Conservation (phyloP, 2,113 vertebrate species). For the cat (Felis catus) region F.catus_Fca126_mat1.0 CM031419.1:168082501-168083000, state of each 20-base stretch:
- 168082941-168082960: neutral
- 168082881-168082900: neutral
- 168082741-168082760: no score
- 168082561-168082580: neutral
- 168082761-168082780: no score
- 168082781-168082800: no score
- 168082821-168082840: neutral
- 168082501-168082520: neutral
- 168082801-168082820: no score
- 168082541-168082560: neutral
- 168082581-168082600: neutral
- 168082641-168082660: no score
- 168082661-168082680: no score
- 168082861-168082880: neutral
- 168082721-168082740: no score
- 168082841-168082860: neutral
- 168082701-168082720: no score
- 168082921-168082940: slow-evolving; percentile 6
- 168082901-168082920: neutral
- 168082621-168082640: no score
- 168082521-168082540: neutral
- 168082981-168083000: neutral
- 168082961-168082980: neutral
- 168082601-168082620: no score
- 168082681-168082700: no score